Base-by-base conservation (phyloP, 1,140 invertebrate genomes). In the Phymorhynchus buccinoides region DNA sequence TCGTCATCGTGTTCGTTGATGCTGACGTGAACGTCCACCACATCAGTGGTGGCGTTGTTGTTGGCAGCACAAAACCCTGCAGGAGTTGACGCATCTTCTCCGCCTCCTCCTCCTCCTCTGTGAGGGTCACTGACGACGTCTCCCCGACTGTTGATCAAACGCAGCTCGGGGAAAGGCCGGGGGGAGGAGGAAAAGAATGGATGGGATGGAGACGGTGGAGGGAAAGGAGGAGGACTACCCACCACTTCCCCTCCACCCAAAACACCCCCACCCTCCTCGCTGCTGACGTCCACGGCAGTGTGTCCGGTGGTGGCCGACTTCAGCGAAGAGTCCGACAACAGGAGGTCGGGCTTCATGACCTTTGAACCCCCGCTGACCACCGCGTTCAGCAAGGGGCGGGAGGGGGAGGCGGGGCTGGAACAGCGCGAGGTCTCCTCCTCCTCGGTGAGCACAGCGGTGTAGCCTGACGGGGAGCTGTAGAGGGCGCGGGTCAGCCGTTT, bases 281-380 rank as follows among this genome's bases (percentile, higher is more conserved):
- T 44, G 81, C 73, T 83, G 32, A 83, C 66, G n/a, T 83, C 81
- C 56, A 44, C 81, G 27, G 73, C 66, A 27, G 81, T 83, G 37
- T 83, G 56, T 7, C 35, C 27, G 32, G 52, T 35, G 27, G 14
- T 42, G 7, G 44, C 22, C 0, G 44, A 6, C 68, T 35, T 6
- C 39, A 9, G 18, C 12, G 37, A 39, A 16, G 4, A 4, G 37
- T 75, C 35, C 35, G 73, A 27, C 14, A 41, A 37, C 73, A 0
- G 7, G 27, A 37, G 73, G 6, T 75, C 35, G 37, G 39, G 73
- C 37, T 39, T 35, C 37, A 41, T n/a, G n/a, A n/a, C 4, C 56
- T 62, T 62, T 16, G 56, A n/a, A n/a, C 18, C 7, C 18, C n/a
- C 14, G 32, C 52, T 30, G 4, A 32, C 18, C 2, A 22, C 48